Evolutionary conservation across 2,797 vertebrate genomes (phyloP).

Genomic region (Sciaenops ocellatus): DNA sequence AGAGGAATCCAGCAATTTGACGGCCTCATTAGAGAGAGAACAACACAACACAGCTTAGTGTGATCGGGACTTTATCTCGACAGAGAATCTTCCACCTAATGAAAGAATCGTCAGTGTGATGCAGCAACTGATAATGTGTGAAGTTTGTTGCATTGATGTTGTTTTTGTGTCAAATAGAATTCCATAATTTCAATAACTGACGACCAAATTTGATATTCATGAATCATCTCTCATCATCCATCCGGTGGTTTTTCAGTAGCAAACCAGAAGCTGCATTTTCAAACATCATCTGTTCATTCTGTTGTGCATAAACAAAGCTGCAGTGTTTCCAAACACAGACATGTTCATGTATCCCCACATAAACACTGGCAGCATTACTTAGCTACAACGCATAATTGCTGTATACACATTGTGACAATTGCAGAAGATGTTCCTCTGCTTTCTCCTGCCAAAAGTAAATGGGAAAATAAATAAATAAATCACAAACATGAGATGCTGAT

Average conservation of each 20-base stretch:
- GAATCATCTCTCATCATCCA: constrained; percentile 5
- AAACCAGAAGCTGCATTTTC: constrained; percentile 25
- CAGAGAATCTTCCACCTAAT: background rate
- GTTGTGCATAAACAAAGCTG: constrained; percentile 26
- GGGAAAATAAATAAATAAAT: constrained; percentile 17
- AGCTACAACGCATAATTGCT: constrained; percentile 25
- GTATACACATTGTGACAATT: constrained; percentile 29
- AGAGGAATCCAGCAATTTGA: background rate
- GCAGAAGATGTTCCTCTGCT: constrained; percentile 5
- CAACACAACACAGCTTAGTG: too few relatives aligned
- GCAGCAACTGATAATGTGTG: background rate
- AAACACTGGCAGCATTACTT: constrained; percentile 18
- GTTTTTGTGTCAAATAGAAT: background rate
- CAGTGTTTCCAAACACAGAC: constrained; percentile 42
- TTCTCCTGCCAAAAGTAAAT: constrained; percentile 30
- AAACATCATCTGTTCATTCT: constrained; percentile 50
- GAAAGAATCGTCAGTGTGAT: background rate
- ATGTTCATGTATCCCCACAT: constrained; percentile 26
- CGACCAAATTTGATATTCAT: background rate
- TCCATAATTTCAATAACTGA: background rate
- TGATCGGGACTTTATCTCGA: background rate
- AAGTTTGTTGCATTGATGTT: background rate
- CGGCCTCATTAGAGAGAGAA: background rate
- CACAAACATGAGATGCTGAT: constrained; percentile 13
- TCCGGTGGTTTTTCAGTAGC: background rate